Percentiles rank a stretch among this genome's conserved stretches.
phyloP scores from a whole-genome alignment of 2,797 vertebrate genomes.

The Siniperca undulata region DNA sequence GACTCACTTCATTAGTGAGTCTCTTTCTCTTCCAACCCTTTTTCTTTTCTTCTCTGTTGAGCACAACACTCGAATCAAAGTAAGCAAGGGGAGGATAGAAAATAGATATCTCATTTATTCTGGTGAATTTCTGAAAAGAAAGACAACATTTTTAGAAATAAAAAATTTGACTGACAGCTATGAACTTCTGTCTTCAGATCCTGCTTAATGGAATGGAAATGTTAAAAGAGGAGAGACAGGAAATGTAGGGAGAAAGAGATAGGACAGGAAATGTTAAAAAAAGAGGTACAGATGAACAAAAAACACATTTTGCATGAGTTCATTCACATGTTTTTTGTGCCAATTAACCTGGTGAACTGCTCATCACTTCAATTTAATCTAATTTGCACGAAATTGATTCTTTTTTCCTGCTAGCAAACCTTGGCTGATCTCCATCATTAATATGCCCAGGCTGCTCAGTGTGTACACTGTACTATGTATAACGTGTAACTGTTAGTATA shows the following conservation, averaged over 20 bases:
- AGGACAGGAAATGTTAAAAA: slow-evolving; percentile 23
- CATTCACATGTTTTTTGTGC: slow-evolving; percentile 29
- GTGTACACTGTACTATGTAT: background rate
- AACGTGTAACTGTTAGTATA: background rate
- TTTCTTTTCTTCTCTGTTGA: slow-evolving; percentile 52
- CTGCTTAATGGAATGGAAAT: slow-evolving; percentile 56
- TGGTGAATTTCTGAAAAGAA: slow-evolving; percentile 62
- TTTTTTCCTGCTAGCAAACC: slow-evolving; percentile 29
- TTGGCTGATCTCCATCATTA: slow-evolving; percentile 8
- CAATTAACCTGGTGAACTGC: slow-evolving; percentile 20
- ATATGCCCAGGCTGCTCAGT: background rate
- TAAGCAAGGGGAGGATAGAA: slow-evolving; percentile 47
- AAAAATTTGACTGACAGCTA: slow-evolving; percentile 73
- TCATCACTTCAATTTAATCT: slow-evolving; percentile 30
- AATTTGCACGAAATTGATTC: slow-evolving; percentile 13
- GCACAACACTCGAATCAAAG: slow-evolving; percentile 64
- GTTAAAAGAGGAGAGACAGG: slow-evolving; percentile 28
- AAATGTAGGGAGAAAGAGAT: slow-evolving; percentile 29
- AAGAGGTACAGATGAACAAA: slow-evolving; percentile 20
- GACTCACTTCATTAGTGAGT: slow-evolving; percentile 59
- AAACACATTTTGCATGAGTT: slow-evolving; percentile 30
- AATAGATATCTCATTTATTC: slow-evolving; percentile 68
- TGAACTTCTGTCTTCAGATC: slow-evolving; percentile 62
- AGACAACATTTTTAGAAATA: slow-evolving; percentile 68
- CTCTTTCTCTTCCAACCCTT: slow-evolving; percentile 21